Evolutionary conservation across 1,140 invertebrate species (phyloP), one percentile per base, ranked within the genome.

Genomic region (Aphaenogaster rudis): DNA sequence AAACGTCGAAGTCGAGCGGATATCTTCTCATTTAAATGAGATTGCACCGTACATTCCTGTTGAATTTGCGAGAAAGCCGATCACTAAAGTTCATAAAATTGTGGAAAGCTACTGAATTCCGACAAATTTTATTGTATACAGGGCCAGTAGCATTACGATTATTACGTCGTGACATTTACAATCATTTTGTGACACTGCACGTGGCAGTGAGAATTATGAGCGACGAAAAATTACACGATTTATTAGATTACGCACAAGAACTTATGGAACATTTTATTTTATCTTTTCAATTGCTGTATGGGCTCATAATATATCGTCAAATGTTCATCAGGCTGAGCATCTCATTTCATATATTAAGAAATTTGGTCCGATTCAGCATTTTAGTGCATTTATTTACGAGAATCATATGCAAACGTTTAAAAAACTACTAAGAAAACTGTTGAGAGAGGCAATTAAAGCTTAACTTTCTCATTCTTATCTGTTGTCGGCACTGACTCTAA

Each of bases 61-160:
- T 57, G 17, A 57, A 21, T 57, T 57, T 57, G 54, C 54, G n/a
- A 57, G 54, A 57, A 57, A 57, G 54, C 54, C n/a, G n/a, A 57
- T 57, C 54, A 57, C n/a, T 57, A n/a, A 57, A 57, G n/a, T 57
- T 57, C 8, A 57, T 57, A n/a, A 57, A 57, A n/a, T 57, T 57
- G n/a, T 57, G 54, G 54, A 57, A 57, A n/a, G 54, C n/a, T 57
- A 57, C 54, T 57, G 54, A 57, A 57, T 57, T 57, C n/a, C 17
- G 54, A 57, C 54, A 57, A 57, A 57, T 57, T 57, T 13, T 57
- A 21, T n/a, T 57, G n/a, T 57, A 57, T n/a, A 57, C n/a, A 57
- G n/a, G 54, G n/a, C 54, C 54, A 57, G 54, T 57, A n/a, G 54
- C n/a, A 21, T 57, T 57, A n/a, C 17, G 17, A 57, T 21, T n/a